Base-by-base conservation (phyloP, 2,113 vertebrate genomes). In the Petrocephalus microphthalmus region DNA sequence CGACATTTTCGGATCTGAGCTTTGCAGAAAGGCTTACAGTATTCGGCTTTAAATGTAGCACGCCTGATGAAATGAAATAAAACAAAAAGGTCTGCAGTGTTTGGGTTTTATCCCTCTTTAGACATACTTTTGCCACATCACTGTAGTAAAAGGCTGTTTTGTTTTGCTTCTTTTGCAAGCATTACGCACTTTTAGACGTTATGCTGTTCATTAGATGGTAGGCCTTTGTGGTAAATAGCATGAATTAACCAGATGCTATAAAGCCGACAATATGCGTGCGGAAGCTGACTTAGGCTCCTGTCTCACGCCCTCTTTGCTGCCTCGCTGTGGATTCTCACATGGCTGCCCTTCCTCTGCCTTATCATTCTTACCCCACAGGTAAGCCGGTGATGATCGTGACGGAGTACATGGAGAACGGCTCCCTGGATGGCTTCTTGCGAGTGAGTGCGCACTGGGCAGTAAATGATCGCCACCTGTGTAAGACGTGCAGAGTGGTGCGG, bases 351-450 rank as follows among this genome's bases (percentile, higher is more conserved):
- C 33, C 71, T 19, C 47, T 11, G 22, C 53, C 25, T 81, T 56
- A 29, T 67, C 78, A 89, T 91, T 88, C 88, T 91, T 11, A 92
- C 0, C 89, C 91, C 91, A 0, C 91, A 97, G 97, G 96, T 94
- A 97, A 97, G 86, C 97, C 97, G 5, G 97, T 97, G 84, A 97
- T 97, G 97, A 97, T 97, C 91, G 96, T 97, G 83, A 97, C 97
- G 71, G 97, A 97, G 90, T 97, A 97, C 87, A 97, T 97, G 97
- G 97, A 97, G 91, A 97, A 97, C 89, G 97, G 97, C 5, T 97
- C 97, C 87, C 93, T 97, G 94, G 97, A 97, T 92, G 96, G 96
- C 92, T 97, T 97, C 91, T 93, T 97, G 49, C 94, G 97, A 88
- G 97, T 97, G 94, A 96, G 97, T 95, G 89, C 87, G 47, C 71